phyloP scores from a whole-genome alignment of 1,140 invertebrate genomes.

The Cydia fagiglandana region DNA sequence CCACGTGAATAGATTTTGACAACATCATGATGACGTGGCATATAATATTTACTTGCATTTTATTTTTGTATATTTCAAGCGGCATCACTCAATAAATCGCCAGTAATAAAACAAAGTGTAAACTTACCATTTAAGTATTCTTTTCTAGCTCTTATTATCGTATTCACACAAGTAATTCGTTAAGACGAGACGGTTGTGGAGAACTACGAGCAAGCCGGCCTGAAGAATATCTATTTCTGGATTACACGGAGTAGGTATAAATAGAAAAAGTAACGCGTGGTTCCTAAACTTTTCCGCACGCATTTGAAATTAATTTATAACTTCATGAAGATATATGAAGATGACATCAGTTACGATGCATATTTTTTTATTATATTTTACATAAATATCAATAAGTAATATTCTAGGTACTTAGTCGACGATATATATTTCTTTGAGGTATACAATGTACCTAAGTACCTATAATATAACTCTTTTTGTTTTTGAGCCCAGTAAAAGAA shows the following conservation, averaged over 20 bases:
- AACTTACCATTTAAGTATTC: slow-evolving; percentile 16
- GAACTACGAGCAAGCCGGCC: slow-evolving; percentile 31
- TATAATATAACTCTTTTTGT: too few relatives aligned
- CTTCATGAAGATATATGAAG: not conserved
- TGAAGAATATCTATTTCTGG: slow-evolving; percentile 60
- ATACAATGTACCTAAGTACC: too few relatives aligned
- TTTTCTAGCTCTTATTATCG: not conserved
- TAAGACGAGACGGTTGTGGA: not conserved
- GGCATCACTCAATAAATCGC: slow-evolving; percentile 6
- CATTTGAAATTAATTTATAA: slow-evolving; percentile 40
- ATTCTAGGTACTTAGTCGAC: too few relatives aligned
- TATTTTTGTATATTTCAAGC: not conserved
- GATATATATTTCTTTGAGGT: too few relatives aligned
- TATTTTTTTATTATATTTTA: not conserved
- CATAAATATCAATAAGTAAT: too few relatives aligned
- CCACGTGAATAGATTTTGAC: slow-evolving; percentile 12
- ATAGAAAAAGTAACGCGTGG: slow-evolving; percentile 52
- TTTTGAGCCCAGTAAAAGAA: too few relatives aligned
- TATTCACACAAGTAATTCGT: not conserved
- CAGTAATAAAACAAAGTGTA: slow-evolving; percentile 10
- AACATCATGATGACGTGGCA: slow-evolving; percentile 19
- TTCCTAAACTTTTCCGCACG: slow-evolving; percentile 54
- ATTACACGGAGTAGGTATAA: slow-evolving; percentile 60
- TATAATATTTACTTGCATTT: not conserved
- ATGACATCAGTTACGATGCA: not conserved